These are phyloP conservation scores for Rhegmatorhina hoffmannsi DNA, from an alignment of 2,113 vertebrate genomes.

Conservation along the genomic window DNA sequence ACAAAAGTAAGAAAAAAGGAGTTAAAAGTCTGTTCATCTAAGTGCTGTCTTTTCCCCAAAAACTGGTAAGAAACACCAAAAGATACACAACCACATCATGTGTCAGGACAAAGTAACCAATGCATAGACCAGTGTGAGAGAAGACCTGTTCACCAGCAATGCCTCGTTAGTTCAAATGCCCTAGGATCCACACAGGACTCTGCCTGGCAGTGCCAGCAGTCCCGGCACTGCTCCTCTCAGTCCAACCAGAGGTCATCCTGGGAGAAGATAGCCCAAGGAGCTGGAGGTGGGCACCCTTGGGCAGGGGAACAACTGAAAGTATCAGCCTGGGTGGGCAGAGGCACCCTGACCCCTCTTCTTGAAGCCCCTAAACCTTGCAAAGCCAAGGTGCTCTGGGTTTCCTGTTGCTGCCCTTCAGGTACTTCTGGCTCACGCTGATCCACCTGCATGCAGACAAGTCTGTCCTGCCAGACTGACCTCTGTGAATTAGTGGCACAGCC, in stretches of 20 bases:
- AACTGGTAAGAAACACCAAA: not conserved
- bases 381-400: not conserved
- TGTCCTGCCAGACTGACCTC: not conserved
- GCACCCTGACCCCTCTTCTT: not conserved
- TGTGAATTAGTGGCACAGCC: not conserved
- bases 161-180: accelerated
- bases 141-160: not conserved
- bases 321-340: not conserved
- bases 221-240: not conserved
- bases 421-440: not conserved
- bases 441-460: no score
- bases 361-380: not conserved
- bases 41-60: not conserved
- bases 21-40: not conserved
- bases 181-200: accelerated
- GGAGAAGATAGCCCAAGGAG: not conserved
- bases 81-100: not conserved
- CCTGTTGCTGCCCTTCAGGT: accelerated
- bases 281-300: accelerated
- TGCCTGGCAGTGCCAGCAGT: not conserved
- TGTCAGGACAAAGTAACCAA: not conserved
- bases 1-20: not conserved
- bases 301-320: not conserved
- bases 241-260: not conserved
- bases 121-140: not conserved